Evolutionary conservation across 2,113 vertebrate genomes (phyloP), one percentile per base, ranked within the genome.

Genomic region (Tenrec ecaudatus): DNA sequence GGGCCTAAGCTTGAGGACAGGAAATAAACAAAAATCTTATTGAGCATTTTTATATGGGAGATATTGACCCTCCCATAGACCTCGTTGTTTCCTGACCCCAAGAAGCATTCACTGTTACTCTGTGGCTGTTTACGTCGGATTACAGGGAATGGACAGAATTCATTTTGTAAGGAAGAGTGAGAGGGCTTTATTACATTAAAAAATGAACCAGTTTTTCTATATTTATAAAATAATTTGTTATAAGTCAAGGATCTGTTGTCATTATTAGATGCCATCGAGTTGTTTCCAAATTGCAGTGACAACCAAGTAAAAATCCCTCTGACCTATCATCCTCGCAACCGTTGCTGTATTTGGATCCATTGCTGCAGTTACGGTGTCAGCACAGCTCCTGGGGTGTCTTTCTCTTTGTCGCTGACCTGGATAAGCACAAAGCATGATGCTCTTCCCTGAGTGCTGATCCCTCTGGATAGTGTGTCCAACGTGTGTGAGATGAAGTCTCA

Each of bases 131-230:
- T 91, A 40, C n/a, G 73, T 38, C 66, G 36, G 20, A 58, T 81
- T 40, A 86, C 57, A 68, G 89, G 40, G 29, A 68, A 75, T 15
- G 68, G 90, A 40, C 43, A 71, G 43, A 31, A 33, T 91, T 82
- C 73, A 6, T 33, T 73, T 92, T 90, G 86, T 60, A 62, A 92
- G 83, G 40, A 83, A 88, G 81, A 84, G 22, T 4, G 47, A 53
- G 64, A 82, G 43, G 23, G 22, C 64, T 94, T 89, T 91, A 78
- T 84, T 93, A 10, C 47, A 53, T 53, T 53, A 53, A 53, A 53
- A 53, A 53, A 53, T 53, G 47, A 53, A 53, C 47, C 47, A 53
- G 9, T 53, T 53, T 53, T 10, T 53, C 47, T 53, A 53, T 53
- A 53, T 53, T 53, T 53, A 53, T 53, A 10, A 10, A 53, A 53